Evolutionary conservation across 2,888 invertebrate genomes (phyloP).

Genomic region (Heliconius aoede): DNA sequence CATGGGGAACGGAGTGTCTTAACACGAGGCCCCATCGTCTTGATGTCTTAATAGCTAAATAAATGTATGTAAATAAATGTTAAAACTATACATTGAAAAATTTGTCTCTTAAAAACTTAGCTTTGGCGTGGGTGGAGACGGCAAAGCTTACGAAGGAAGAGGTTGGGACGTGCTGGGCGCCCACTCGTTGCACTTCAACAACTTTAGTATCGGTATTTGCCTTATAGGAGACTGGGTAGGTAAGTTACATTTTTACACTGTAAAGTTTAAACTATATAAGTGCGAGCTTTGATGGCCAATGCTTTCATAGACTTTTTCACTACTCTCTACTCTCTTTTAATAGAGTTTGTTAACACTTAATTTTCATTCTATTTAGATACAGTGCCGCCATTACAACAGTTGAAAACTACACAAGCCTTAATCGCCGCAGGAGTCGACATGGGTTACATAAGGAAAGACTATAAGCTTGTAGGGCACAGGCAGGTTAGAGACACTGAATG

Average conservation of each 20-base stretch:
- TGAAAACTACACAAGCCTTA: conserved; percentile 82
- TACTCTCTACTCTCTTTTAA: no score
- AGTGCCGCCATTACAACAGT: conserved; percentile 85
- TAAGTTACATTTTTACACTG: conserved; percentile 36
- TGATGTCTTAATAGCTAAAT: no score
- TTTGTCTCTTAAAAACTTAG: conserved; percentile 66
- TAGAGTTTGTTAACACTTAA: neutral
- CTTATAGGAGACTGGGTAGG: conserved; percentile 60
- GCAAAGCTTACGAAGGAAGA: conserved; percentile 87
- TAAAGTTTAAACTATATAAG: no score
- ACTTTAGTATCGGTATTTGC: conserved; percentile 86
- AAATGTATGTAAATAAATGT: neutral
- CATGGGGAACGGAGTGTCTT: no score
- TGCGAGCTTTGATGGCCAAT: no score
- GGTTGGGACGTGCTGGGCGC: conserved; percentile 88
- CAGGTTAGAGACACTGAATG: conserved; percentile 83
- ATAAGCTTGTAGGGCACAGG: conserved; percentile 84
- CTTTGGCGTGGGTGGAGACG: conserved; percentile 89
- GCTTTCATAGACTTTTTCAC: neutral
- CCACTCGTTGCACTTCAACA: conserved; percentile 86
- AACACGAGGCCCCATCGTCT: no score
- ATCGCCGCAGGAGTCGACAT: conserved; percentile 85
- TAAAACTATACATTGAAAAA: neutral
- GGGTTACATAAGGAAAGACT: conserved; percentile 84
- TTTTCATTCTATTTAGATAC: conserved; percentile 38